A percentile compares a stretch with the other conserved stretches of the same genome.
Conservation (phyloP, 2,797 vertebrate species). For the Margarornis squamiger region DNA sequence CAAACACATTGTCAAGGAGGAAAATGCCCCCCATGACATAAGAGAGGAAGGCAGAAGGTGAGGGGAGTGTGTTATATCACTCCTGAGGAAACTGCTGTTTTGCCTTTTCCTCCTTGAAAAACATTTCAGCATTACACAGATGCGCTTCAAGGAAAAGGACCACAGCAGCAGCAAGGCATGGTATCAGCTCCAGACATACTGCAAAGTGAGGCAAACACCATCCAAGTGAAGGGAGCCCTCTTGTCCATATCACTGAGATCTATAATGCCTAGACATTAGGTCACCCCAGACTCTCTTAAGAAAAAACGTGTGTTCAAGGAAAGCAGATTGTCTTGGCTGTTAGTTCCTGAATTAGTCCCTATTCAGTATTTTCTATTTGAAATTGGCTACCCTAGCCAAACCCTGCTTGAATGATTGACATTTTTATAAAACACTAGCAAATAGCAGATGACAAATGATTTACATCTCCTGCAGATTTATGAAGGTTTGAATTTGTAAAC, state of each 20-base stretch:
- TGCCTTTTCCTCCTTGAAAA: neutral
- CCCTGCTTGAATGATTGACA: slow-evolving; percentile 16
- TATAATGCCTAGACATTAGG: neutral
- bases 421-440: slow-evolving; percentile 27
- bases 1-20: neutral
- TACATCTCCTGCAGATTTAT: slow-evolving; percentile 5
- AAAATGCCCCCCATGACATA: neutral
- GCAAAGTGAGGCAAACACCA: neutral
- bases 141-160: neutral
- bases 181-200: neutral
- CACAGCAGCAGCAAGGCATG: neutral
- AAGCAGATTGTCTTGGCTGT: slow-evolving; percentile 8
- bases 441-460: slow-evolving; percentile 49
- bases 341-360: neutral
- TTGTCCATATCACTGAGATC: neutral
- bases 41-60: neutral
- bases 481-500: slow-evolving; percentile 22
- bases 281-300: neutral
- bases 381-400: slow-evolving; percentile 15
- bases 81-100: neutral
- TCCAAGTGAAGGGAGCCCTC: neutral
- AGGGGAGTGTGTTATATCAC: neutral
- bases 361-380: neutral
- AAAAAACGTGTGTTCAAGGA: neutral
- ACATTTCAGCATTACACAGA: neutral